Conservation (phyloP, 1,140 invertebrate species). For the Aphelinus certus region DNA sequence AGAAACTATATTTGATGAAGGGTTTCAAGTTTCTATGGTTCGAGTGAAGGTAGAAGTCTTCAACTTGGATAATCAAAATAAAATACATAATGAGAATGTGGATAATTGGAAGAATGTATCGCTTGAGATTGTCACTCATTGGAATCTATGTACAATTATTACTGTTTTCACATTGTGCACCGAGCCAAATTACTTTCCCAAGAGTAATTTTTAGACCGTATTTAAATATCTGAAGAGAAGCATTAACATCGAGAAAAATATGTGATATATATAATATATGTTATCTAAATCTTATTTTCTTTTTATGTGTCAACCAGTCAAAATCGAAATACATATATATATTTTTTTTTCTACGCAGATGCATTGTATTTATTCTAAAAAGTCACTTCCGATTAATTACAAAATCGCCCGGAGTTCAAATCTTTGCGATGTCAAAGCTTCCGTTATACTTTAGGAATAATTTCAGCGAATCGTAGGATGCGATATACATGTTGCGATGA, state of each 20-base stretch:
- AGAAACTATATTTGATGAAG: no score
- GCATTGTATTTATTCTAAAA: constrained; percentile 50
- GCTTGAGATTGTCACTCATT: constrained; percentile 13
- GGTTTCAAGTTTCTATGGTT: no score
- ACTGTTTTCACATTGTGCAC: constrained; percentile 10
- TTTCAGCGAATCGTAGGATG: constrained; percentile 40
- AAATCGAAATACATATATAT: constrained; percentile 59
- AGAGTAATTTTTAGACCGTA: constrained; percentile 6
- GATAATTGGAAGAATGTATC: neutral
- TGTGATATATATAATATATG: constrained; percentile 45
- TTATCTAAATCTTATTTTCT: constrained; percentile 5
- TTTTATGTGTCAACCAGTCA: constrained; percentile 55
- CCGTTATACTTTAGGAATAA: no score
- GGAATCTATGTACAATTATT: constrained; percentile 26
- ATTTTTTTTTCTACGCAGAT: constrained; percentile 50
- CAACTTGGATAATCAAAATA: neutral
- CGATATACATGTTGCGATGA: constrained; percentile 57
- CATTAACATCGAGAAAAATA: constrained; percentile 65
- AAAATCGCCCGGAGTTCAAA: constrained; percentile 25
- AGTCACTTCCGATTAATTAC: constrained; percentile 51
- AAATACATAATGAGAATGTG: neutral
- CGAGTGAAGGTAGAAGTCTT: neutral
- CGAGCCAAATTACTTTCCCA: constrained; percentile 9
- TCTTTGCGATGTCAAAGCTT: no score
- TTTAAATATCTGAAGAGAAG: constrained; percentile 58